A percentile compares a stretch with the other conserved stretches of the same genome.
Evolutionary conservation across 2,888 invertebrate species (phyloP).

Genomic region (Notocelia uddmanniana): DNA sequence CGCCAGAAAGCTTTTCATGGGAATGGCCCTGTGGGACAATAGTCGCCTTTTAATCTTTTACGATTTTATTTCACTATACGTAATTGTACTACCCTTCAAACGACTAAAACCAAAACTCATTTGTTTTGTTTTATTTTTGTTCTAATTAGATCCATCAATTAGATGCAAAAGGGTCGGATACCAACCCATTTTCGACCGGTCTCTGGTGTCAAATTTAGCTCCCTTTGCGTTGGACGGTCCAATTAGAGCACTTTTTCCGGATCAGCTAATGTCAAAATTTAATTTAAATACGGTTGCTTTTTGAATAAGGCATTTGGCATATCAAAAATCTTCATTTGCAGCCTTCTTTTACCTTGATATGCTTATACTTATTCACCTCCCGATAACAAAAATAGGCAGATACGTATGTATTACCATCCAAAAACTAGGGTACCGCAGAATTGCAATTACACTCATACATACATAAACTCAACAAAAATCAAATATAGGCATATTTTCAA

Average conservation of each 20-base stretch:
- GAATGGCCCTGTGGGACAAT: too few relatives aligned
- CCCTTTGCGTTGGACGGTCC: slow-evolving; percentile 5
- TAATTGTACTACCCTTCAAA: too few relatives aligned
- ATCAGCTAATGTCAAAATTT: slow-evolving; percentile 11
- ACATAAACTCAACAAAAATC: too few relatives aligned
- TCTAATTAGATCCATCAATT: slow-evolving; percentile 22
- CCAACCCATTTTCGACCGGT: slow-evolving; percentile 15
- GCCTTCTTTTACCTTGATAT: neutral
- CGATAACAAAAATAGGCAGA: too few relatives aligned
- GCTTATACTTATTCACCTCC: too few relatives aligned
- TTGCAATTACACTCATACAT: too few relatives aligned
- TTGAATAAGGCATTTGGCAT: neutral
- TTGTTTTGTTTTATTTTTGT: neutral
- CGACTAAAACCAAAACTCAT: neutral
- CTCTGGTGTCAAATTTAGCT: slow-evolving; percentile 23
- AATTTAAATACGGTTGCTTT: slow-evolving; percentile 14
- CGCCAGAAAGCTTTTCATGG: too few relatives aligned
- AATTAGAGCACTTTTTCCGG: slow-evolving; percentile 20
- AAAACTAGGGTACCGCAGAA: too few relatives aligned
- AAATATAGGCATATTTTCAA: too few relatives aligned
- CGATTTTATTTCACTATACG: too few relatives aligned
- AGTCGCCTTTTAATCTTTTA: too few relatives aligned
- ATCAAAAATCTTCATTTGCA: neutral
- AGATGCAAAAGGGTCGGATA: slow-evolving; percentile 8
- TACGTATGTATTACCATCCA: too few relatives aligned